These are phyloP conservation scores for Mastigias papua DNA, from an alignment of 30 jellyfish, hydroid and myxozoan genomes.

Conservation along the genomic window DNA sequence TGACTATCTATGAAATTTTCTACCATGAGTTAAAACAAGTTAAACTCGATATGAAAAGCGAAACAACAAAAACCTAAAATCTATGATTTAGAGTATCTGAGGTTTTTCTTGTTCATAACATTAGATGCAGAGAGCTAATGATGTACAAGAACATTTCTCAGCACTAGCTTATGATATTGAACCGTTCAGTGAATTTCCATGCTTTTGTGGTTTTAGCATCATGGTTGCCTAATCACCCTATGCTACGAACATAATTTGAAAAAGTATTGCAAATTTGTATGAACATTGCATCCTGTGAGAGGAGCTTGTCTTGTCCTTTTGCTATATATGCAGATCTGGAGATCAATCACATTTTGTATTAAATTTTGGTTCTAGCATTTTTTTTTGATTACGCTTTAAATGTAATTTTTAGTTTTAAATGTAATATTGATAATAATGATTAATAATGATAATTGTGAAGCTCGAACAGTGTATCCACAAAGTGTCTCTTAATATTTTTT, in stretches of 20 bases:
- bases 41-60: constrained; percentile 30
- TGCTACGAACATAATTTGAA: not conserved
- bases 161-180: not conserved
- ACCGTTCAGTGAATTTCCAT: not conserved
- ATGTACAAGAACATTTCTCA: not conserved
- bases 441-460: no score
- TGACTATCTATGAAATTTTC: constrained; percentile 16
- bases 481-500: no score
- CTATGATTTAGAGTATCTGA: constrained; percentile 27
- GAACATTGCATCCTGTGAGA: no score
- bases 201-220: constrained; percentile 31
- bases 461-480: no score
- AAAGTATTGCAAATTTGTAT: no score
- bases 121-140: constrained; percentile 1
- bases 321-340: no score
- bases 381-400: no score
- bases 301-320: no score
- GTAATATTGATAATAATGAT: no score
- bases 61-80: constrained; percentile 2
- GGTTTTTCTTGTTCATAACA: constrained; percentile 5
- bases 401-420: no score
- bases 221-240: not conserved
- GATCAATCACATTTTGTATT: no score
- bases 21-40: constrained; percentile 24
- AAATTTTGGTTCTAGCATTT: no score